Evolutionary conservation across 2,113 vertebrate genomes (phyloP).

Genomic region (Malurus elegans): DNA sequence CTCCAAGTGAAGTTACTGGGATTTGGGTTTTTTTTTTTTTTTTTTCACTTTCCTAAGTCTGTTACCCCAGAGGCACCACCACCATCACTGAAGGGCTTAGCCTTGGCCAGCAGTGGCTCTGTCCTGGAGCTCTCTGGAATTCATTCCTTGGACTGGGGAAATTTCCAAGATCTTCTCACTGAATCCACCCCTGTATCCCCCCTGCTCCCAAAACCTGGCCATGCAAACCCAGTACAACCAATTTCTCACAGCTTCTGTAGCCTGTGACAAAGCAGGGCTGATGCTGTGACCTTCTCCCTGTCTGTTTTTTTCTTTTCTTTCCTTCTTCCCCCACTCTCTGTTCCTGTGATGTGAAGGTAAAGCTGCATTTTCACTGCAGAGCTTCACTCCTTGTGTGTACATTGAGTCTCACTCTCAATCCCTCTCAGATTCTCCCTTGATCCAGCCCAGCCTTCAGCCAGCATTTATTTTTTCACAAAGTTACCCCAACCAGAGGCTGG

Average conservation of each 20-base stretch:
- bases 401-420: accelerated
- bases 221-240: accelerated
- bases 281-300: neutral
- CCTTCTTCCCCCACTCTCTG: neutral
- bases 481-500: neutral
- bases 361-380: neutral
- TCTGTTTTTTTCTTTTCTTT: neutral
- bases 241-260: neutral
- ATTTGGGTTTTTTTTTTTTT: accelerated
- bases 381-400: neutral
- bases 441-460: neutral
- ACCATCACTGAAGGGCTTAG: accelerated
- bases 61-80: neutral
- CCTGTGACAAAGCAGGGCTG: neutral
- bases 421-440: neutral
- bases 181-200: neutral
- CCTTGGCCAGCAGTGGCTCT: neutral
- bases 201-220: neutral
- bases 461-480: neutral
- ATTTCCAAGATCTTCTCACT: neutral
- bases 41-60: neutral
- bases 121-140: neutral
- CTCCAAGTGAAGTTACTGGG: neutral
- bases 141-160: neutral
- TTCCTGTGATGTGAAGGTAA: neutral